Evolutionary conservation across 2,113 vertebrate genomes (phyloP).

Genomic region (Salvelinus alpinus): DNA sequence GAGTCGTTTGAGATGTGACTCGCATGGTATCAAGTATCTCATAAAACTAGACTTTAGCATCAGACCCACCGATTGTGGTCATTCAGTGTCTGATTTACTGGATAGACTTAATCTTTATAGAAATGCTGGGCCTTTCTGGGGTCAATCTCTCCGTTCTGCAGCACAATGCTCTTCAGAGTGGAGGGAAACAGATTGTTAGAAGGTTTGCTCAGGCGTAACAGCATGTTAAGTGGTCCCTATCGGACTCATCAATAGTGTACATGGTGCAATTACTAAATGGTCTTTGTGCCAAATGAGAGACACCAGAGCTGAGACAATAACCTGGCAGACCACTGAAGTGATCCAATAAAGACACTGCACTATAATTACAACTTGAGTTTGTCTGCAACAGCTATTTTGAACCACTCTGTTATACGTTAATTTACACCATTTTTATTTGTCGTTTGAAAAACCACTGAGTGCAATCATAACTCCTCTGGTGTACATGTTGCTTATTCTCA

Average conservation of each 20-base stretch:
- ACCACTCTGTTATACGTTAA: too few relatives aligned
- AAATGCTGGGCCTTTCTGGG: slow-evolving; percentile 26
- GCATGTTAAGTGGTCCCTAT: slow-evolving; percentile 52
- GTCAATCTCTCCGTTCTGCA: slow-evolving; percentile 10
- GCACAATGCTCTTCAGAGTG: slow-evolving; percentile 46
- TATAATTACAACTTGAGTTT: slow-evolving; percentile 28
- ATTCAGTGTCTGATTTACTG: slow-evolving; percentile 33
- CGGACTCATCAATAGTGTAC: slow-evolving; percentile 53
- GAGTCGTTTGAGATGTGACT: not conserved
- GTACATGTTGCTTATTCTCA: too few relatives aligned
- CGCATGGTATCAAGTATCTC: slow-evolving; percentile 46
- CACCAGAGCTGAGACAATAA: not conserved
- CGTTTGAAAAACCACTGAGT: too few relatives aligned
- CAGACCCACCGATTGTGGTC: slow-evolving; percentile 22
- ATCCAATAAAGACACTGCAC: slow-evolving; percentile 18
- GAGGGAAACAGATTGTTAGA: slow-evolving; percentile 33
- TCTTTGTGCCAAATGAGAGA: slow-evolving; percentile 40
- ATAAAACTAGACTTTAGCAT: slow-evolving; percentile 22
- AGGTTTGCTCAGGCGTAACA: slow-evolving; percentile 35
- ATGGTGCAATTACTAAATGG: slow-evolving; percentile 30
- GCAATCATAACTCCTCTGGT: too few relatives aligned
- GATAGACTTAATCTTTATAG: not conserved
- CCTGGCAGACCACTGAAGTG: slow-evolving; percentile 10
- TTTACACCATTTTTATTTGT: too few relatives aligned
- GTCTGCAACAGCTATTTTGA: too few relatives aligned